Evolutionary conservation across 2,113 vertebrate genomes (phyloP).

Genomic region (Calonectris borealis): DNA sequence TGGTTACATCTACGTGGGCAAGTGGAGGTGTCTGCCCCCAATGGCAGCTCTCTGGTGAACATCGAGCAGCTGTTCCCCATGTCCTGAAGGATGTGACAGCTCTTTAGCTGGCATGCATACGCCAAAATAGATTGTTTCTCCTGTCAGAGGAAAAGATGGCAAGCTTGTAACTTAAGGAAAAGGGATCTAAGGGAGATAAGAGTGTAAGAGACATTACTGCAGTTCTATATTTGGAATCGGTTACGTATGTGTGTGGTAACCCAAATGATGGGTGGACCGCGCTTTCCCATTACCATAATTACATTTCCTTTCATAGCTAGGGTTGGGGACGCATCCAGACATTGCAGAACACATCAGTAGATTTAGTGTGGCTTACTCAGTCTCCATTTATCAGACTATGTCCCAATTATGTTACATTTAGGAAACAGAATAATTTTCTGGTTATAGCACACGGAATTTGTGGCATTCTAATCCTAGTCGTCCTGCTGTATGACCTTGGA

Average conservation of each 20-base stretch:
- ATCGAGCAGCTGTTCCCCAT: rapidly evolving
- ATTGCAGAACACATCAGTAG: conserved; percentile 59
- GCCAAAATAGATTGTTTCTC: neutral
- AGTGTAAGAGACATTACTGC: neutral
- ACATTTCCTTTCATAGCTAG: conserved; percentile 66
- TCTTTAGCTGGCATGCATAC: neutral
- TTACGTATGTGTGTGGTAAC: conserved; percentile 60
- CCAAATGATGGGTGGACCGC: conserved; percentile 63
- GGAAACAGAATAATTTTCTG: conserved; percentile 64
- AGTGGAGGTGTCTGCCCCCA: neutral
- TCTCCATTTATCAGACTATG: conserved; percentile 62
- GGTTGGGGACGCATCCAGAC: conserved; percentile 58
- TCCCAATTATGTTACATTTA: conserved; percentile 62
- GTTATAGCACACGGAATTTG: conserved; percentile 59
- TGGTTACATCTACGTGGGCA: neutral
- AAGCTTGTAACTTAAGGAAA: neutral
- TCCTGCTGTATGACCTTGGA: conserved; percentile 41
- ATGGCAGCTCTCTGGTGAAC: neutral
- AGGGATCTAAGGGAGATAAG: conserved; percentile 33
- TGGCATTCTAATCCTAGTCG: conserved; percentile 65
- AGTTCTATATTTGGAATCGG: conserved; percentile 23
- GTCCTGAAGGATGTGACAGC: neutral
- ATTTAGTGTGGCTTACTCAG: conserved; percentile 59
- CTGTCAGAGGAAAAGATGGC: neutral
- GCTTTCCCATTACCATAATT: conserved; percentile 63